Percentiles rank a stretch among this genome's conserved stretches.
Evolutionary conservation across 2,797 vertebrate species (phyloP).

Genomic region (Myotis findleyi): DNA sequence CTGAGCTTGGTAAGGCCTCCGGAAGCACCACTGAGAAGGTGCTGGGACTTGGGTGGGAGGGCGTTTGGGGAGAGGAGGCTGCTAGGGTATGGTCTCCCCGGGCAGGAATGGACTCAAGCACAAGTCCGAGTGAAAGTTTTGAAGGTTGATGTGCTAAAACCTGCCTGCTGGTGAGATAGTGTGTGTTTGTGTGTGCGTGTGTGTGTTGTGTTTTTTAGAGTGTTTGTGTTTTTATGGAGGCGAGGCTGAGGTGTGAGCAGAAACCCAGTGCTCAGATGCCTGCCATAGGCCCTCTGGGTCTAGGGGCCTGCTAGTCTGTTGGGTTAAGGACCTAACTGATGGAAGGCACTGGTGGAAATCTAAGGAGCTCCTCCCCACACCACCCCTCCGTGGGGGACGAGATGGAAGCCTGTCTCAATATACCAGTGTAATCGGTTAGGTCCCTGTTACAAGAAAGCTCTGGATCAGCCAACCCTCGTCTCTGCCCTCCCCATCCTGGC

Average conservation of each 20-base stretch:
- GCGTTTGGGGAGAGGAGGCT: background rate
- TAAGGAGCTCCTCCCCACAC: background rate
- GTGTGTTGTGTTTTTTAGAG: too few species aligned
- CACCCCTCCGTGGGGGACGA: background rate
- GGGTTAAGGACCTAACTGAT: background rate
- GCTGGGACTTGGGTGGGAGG: background rate
- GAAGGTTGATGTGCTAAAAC: background rate
- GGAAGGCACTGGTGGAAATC: background rate
- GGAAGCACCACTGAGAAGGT: background rate
- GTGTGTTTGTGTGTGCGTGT: background rate
- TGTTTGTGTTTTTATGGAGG: background rate
- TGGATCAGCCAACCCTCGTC: background rate
- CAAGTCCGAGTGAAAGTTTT: background rate
- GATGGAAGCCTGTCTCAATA: background rate
- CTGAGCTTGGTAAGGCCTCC: constrained; percentile 92
- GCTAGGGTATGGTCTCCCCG: background rate
- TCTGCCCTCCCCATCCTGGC: background rate
- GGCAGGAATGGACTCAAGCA: background rate
- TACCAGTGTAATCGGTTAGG: background rate
- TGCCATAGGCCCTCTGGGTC: background rate
- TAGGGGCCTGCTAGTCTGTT: background rate
- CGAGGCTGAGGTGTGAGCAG: background rate
- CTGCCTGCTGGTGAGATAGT: background rate
- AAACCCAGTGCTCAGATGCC: background rate
- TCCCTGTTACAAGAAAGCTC: background rate